Evolutionary conservation across 2,888 invertebrate species (phyloP).

Genomic region (Drosophila yooni): DNA sequence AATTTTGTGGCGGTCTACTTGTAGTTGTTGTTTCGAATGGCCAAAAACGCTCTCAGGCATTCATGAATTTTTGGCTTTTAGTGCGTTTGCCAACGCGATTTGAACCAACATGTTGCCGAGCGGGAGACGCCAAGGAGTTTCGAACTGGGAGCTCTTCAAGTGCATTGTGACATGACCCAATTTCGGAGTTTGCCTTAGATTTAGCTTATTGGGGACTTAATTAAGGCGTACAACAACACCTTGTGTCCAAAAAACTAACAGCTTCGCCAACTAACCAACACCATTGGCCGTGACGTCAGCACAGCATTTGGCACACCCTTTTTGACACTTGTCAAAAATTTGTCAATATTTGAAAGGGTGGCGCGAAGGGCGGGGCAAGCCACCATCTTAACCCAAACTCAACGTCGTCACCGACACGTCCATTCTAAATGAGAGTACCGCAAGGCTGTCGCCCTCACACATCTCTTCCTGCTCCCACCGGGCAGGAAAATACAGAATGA

Average conservation of each 20-base stretch:
- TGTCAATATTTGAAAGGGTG: slow-evolving; percentile 41
- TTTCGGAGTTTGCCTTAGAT: slow-evolving; percentile 24
- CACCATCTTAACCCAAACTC: not conserved
- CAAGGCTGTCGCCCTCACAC: slow-evolving; percentile 20
- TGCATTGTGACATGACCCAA: slow-evolving; percentile 34
- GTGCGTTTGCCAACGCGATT: slow-evolving; percentile 51
- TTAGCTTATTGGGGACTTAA: slow-evolving; percentile 23
- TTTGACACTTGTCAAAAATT: slow-evolving; percentile 35
- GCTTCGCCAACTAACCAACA: not conserved
- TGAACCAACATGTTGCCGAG: not conserved
- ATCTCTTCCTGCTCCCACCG: slow-evolving; percentile 17
- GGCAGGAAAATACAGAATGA: slow-evolving; percentile 13
- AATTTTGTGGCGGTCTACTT: slow-evolving; percentile 35
- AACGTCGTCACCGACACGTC: slow-evolving; percentile 31
- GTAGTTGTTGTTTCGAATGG: slow-evolving; percentile 26
- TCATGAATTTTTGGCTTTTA: slow-evolving; percentile 68
- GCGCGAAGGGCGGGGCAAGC: slow-evolving; percentile 12
- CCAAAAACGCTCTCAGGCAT: slow-evolving; percentile 67
- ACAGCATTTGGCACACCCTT: not conserved
- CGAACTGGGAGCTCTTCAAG: not conserved
- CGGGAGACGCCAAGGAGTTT: not conserved
- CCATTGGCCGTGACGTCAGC: slow-evolving; percentile 26
- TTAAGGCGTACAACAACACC: slow-evolving; percentile 26
- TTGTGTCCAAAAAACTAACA: slow-evolving; percentile 7
- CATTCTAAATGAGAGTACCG: slow-evolving; percentile 43